These are phyloP conservation scores for Aricia artaxerxes DNA, from an alignment of 2,888 invertebrate species.

Conservation along the genomic window DNA sequence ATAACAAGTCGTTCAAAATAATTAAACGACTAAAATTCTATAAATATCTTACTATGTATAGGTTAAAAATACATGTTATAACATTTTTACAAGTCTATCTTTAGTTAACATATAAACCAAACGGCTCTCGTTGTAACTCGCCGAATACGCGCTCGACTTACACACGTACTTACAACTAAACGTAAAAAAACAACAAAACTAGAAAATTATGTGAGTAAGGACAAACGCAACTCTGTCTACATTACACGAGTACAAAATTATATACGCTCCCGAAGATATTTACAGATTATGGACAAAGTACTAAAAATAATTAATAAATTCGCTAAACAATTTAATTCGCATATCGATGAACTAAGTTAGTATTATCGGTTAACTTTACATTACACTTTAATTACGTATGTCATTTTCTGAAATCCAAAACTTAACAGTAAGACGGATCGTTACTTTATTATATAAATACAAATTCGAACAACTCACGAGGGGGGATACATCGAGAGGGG, in stretches of 20 bases:
- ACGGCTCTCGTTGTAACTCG: conserved; percentile 40
- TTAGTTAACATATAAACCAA: conserved; percentile 58
- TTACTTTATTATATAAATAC: conserved; percentile 52
- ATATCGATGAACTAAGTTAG: conserved; percentile 61
- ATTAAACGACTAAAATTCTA: conserved; percentile 80
- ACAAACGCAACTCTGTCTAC: conserved; percentile 52
- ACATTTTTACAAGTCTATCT: conserved; percentile 80
- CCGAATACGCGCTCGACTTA: conserved; percentile 54
- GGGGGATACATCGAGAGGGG: conserved; percentile 48
- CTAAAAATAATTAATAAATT: conserved; percentile 71
- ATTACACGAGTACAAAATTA: conserved; percentile 54
- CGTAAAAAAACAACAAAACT: conserved; percentile 53
- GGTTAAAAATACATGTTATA: conserved; percentile 80
- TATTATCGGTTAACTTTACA: conserved; percentile 71
- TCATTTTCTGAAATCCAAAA: conserved; percentile 70
- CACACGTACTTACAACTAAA: conserved; percentile 54
- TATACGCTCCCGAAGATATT: conserved; percentile 71
- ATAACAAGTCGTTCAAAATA: conserved; percentile 81
- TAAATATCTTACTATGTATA: conserved; percentile 81
- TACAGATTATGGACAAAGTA: conserved; percentile 64
- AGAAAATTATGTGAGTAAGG: conserved; percentile 35
- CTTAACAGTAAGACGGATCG: conserved; percentile 70
- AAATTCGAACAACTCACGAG: conserved; percentile 43
- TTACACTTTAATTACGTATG: conserved; percentile 77
- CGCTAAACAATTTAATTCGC: conserved; percentile 71